Conservation (phyloP, 1,140 invertebrate genomes). For the Oryzaephilus surinamensis region DNA sequence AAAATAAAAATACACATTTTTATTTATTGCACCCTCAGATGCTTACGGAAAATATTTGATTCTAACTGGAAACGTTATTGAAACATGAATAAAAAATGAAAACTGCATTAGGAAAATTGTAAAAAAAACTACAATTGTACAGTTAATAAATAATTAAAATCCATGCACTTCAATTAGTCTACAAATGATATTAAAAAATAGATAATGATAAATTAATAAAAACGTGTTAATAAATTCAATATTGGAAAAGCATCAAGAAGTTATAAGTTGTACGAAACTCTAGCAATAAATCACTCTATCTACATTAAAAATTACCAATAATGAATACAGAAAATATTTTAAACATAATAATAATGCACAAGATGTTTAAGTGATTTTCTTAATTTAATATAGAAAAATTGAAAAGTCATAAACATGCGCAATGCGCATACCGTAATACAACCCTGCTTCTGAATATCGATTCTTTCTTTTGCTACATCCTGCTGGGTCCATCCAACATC, state of each 20-base stretch:
- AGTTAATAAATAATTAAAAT: too few species aligned
- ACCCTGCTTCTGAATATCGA: constrained; percentile 12
- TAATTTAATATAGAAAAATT: constrained; percentile 5
- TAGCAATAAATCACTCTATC: too few species aligned
- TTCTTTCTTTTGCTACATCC: constrained; percentile 13
- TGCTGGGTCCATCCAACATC: constrained; percentile 11
- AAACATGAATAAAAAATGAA: too few species aligned
- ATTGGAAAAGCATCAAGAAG: not conserved
- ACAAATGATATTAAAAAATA: too few species aligned
- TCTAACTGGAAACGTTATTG: too few species aligned
- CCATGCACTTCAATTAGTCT: too few species aligned
- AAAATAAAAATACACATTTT: too few species aligned
- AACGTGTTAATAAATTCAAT: not conserved
- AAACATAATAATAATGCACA: not conserved
- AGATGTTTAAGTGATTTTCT: not conserved
- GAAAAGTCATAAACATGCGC: constrained; percentile 12
- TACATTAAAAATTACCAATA: not conserved
- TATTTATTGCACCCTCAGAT: too few species aligned
- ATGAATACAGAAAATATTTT: not conserved
- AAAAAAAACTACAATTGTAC: too few species aligned
- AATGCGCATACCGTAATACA: constrained; percentile 11
- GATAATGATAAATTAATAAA: too few species aligned
- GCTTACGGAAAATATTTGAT: too few species aligned
- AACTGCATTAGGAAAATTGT: too few species aligned
- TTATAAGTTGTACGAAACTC: not conserved